Percentiles rank a stretch among this genome's conserved stretches.
Conservation (phyloP, 2,888 invertebrate genomes). For the Lasius fuliginosus region DNA sequence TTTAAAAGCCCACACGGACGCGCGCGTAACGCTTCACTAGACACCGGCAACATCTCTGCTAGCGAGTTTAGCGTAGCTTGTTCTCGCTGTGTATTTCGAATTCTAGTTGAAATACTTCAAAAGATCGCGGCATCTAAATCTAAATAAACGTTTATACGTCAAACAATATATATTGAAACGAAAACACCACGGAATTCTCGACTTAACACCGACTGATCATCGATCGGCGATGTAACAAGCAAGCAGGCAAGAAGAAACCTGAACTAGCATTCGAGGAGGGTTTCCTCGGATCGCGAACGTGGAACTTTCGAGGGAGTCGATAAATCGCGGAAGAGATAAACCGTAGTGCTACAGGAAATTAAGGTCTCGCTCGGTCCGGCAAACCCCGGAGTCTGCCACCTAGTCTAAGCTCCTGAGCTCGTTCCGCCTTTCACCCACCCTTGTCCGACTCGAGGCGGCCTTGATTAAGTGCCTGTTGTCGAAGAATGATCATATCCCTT, state of each 20-base stretch:
- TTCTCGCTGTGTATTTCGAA: not conserved
- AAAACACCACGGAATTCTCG: not conserved
- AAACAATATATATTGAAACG: conserved; percentile 25
- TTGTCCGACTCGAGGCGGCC: conserved; percentile 60
- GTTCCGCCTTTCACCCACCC: conserved; percentile 67
- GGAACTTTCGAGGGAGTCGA: conserved; percentile 71
- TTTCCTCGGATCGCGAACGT: conserved; percentile 52
- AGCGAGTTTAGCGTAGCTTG: conserved; percentile 9
- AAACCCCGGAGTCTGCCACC: conserved; percentile 54
- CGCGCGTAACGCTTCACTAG: conserved; percentile 18
- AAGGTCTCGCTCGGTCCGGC: conserved; percentile 73
- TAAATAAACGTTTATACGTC: conserved; percentile 20
- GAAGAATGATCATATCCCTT: conserved; percentile 73
- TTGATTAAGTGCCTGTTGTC: conserved; percentile 73
- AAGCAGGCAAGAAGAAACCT: conserved; percentile 63
- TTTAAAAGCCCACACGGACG: conserved; percentile 32
- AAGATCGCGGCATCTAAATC: not conserved
- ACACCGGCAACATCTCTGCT: conserved; percentile 27
- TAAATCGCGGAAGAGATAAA: conserved; percentile 79
- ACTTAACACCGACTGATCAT: conserved; percentile 32
- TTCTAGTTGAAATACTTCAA: conserved; percentile 27
- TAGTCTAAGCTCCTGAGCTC: conserved; percentile 63
- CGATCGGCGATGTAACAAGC: conserved; percentile 41
- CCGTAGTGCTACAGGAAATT: conserved; percentile 78
- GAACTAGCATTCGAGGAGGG: conserved; percentile 53